A percentile compares a stretch with the other conserved stretches of the same genome.
phyloP scores from a whole-genome alignment of 2,888 invertebrate species.

The Scaptomyza reducta region DNA sequence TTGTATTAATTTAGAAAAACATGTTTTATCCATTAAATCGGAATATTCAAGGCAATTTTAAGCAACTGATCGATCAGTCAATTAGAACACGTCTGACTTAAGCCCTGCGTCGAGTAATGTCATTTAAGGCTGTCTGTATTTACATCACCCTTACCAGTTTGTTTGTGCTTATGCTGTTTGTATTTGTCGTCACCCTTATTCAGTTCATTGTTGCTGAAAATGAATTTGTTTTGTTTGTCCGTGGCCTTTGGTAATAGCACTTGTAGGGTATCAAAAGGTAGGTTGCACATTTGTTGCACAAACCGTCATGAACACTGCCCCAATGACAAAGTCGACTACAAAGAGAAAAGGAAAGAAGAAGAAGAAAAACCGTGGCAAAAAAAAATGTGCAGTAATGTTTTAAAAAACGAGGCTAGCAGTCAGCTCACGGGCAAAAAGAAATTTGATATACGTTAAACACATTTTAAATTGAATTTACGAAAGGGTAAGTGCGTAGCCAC shows the following conservation, averaged over 20 bases:
- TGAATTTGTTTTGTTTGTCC: conserved; percentile 30
- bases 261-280: conserved; percentile 68
- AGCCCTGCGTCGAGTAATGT: conserved; percentile 7
- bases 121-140: neutral
- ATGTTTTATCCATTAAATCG: neutral
- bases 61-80: conserved; percentile 4
- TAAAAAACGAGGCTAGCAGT: conserved; percentile 14
- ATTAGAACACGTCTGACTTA: neutral
- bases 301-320: conserved; percentile 33
- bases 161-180: neutral
- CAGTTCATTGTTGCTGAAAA: conserved; percentile 11
- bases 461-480: conserved; percentile 73
- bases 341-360: neutral
- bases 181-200: neutral
- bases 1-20: neutral
- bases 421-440: conserved; percentile 24
- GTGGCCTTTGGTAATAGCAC: conserved; percentile 57
- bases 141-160: neutral
- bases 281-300: conserved; percentile 21
- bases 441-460: conserved; percentile 64
- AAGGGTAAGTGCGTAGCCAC: conserved; percentile 36
- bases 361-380: neutral
- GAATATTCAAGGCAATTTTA: neutral
- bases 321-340: conserved; percentile 30
- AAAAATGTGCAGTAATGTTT: conserved; percentile 21